phyloP scores from a whole-genome alignment of 64 coral and sea anemone species.

The Catalaphyllia jardinei region DNA sequence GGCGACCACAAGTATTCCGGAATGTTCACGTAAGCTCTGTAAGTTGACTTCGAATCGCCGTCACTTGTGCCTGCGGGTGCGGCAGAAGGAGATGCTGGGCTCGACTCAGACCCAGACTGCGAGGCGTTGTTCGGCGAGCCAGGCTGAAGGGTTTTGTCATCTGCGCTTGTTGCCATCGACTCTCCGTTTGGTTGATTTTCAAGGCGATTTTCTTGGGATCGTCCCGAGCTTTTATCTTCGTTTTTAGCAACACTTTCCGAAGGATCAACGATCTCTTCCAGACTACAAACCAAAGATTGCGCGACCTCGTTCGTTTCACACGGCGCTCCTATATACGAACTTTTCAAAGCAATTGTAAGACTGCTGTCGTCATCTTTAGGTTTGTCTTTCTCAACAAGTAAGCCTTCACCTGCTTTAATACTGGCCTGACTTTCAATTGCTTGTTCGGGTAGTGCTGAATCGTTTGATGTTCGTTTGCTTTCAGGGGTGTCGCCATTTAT shows the following conservation, averaged over 20 bases:
- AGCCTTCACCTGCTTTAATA: conserved; percentile 6
- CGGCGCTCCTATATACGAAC: conserved; percentile 72
- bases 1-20: conserved; percentile 97
- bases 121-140: background rate
- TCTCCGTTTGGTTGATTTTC: background rate
- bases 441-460: background rate
- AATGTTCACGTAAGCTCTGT: conserved; percentile 82
- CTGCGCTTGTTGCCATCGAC: background rate
- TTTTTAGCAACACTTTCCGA: background rate
- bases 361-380: conserved; percentile 70
- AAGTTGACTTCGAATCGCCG: conserved; percentile 46
- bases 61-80: conserved; percentile 31
- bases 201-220: background rate
- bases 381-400: conserved; percentile 61
- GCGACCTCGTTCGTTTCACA: conserved; percentile 8
- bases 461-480: background rate
- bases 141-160: conserved; percentile 2
- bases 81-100: conserved; percentile 28
- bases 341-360: conserved; percentile 82
- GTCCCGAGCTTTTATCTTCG: background rate
- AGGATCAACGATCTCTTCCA: background rate
- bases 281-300: background rate
- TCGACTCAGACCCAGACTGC: conserved; percentile 1
- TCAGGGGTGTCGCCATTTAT: conserved; percentile 1
- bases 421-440: background rate